Conservation (phyloP, 2,888 invertebrate genomes). For the Pandemis cinnamomeana region DNA sequence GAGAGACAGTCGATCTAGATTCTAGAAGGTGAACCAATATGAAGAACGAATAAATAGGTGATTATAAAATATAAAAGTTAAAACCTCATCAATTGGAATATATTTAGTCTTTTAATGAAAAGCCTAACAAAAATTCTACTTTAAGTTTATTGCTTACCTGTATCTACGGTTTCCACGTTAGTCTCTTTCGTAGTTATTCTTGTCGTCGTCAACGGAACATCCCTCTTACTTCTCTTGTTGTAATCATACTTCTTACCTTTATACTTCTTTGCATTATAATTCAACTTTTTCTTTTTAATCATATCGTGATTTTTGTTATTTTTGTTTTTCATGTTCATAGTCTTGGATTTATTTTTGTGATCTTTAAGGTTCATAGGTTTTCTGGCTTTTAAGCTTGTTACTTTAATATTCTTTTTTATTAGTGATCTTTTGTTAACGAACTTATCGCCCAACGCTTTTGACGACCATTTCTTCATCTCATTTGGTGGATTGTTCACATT, state of each 20-base stretch:
- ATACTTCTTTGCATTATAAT: conserved; percentile 6
- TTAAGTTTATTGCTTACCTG: conserved; percentile 7
- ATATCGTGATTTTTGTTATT: not conserved
- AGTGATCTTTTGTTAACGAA: not conserved
- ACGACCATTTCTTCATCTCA: not conserved
- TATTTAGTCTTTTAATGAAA: too few species aligned
- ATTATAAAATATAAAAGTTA: too few species aligned
- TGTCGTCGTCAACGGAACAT: not conserved
- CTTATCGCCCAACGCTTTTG: conserved; percentile 2
- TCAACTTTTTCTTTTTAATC: not conserved
- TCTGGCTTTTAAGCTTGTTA: not conserved
- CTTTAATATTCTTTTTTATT: not conserved
- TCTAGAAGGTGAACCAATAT: too few species aligned
- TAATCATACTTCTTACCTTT: not conserved
- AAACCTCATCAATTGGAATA: too few species aligned
- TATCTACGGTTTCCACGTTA: not conserved
- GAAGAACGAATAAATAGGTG: too few species aligned
- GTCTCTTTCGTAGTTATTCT: not conserved
- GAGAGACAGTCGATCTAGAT: too few species aligned
- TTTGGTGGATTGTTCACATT: not conserved
- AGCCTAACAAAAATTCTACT: too few species aligned
- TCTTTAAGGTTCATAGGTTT: conserved; percentile 11
- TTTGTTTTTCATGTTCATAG: not conserved
- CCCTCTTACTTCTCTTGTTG: conserved; percentile 15
- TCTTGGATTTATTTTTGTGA: not conserved